Base-by-base conservation (phyloP, 2,888 invertebrate genomes). In the Mylabris sibirica region DNA sequence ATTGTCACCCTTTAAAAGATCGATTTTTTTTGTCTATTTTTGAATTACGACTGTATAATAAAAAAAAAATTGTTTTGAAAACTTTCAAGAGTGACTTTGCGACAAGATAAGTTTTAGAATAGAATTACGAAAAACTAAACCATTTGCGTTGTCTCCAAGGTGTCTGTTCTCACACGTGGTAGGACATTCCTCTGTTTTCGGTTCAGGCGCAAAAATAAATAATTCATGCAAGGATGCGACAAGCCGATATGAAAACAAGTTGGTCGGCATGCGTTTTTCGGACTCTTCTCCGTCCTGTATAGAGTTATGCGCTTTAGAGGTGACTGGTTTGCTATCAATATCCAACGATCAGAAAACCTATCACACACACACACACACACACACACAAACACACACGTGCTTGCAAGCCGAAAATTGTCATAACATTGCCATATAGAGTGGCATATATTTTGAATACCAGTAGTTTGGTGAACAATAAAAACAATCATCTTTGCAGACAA, bases 171-270 rank as follows among this genome's bases (percentile, higher is more conserved):
- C 78, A 77, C 78, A 78, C 76, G 70, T 71, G 71, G 70, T 73
- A 76, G 75, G 67, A 72, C 76, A 76, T 77, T 77, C 77, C 74
- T 71, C 74, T 74, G 74, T 72, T 49, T 49, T 49, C 72, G 73
- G 72, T 76, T 76, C 76, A 76, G 78, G 75, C 78, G 76, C 78
- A 78, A 78, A n/a, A 79, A 83, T 83, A 82, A 82, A 83, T 83
- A 83, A 82, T 83, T 82, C 80, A 83, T 83, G 80, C 77, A 77
- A 79, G 80, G 81, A 79, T 79, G 79, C 79, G 76, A 75, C 79
- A 78, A 80, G 80, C 80, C 79, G 83, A 82, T 83, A 82, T 82
- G 81, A 81, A 82, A 82, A 82, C 82, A 83, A 82, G 82, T 82
- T 80, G 80, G 78, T 77, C 79, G 81, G 79, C 79, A 80, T 81